phyloP scores from a whole-genome alignment of 2,113 vertebrate genomes.

The Terrapene triunguis region DNA sequence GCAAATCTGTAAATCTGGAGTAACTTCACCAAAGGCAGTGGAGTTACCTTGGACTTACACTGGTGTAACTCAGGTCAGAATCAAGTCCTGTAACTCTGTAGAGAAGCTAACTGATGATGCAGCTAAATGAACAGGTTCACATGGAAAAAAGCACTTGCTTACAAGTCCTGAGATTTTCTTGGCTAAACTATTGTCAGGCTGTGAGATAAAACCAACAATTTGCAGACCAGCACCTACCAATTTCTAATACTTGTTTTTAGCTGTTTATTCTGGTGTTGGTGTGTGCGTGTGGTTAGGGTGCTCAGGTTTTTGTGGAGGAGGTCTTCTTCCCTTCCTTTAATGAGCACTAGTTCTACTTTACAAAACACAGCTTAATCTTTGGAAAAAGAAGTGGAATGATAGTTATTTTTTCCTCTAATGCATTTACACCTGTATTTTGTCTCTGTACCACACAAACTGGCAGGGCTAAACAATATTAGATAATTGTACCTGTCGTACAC shows the following conservation, averaged over 20 bases:
- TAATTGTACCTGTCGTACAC: slow-evolving; percentile 73
- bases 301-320: not conserved
- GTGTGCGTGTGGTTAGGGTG: not conserved
- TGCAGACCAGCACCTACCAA: not conserved
- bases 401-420: slow-evolving; percentile 7
- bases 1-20: slow-evolving; percentile 25
- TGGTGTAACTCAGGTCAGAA: slow-evolving; percentile 48
- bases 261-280: slow-evolving; percentile 1
- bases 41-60: slow-evolving; percentile 22
- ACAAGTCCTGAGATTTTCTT: not conserved
- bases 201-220: slow-evolving; percentile 44
- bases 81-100: slow-evolving; percentile 64
- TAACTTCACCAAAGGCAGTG: slow-evolving; percentile 20
- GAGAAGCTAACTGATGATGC: not conserved
- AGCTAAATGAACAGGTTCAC: slow-evolving; percentile 38
- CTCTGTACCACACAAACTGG: slow-evolving; percentile 50
- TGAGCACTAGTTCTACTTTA: slow-evolving; percentile 52
- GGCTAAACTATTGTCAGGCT: slow-evolving; percentile 55
- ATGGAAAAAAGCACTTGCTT: slow-evolving; percentile 33
- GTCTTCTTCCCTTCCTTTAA: slow-evolving; percentile 1
- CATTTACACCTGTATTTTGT: slow-evolving; percentile 74
- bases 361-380: slow-evolving; percentile 32
- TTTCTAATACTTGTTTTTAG: slow-evolving; percentile 38
- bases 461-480: slow-evolving; percentile 77
- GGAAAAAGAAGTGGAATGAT: slow-evolving; percentile 10